Evolutionary conservation across 2,113 vertebrate species (phyloP).

Genomic region (Lagopus leucura): DNA sequence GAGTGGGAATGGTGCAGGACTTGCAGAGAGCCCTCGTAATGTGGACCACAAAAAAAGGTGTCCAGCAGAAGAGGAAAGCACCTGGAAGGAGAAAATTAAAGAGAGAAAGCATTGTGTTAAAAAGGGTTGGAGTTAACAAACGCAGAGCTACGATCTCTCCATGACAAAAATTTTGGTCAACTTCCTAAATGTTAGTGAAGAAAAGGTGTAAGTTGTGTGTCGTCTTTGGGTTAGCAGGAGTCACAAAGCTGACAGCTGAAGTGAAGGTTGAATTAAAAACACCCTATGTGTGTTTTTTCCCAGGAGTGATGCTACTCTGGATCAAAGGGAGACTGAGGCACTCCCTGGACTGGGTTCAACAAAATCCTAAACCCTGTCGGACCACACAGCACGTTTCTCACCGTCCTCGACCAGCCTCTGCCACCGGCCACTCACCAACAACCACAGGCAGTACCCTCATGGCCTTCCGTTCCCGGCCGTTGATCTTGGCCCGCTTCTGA

Average conservation of each 20-base stretch:
- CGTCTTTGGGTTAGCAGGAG: background rate
- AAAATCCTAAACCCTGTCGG: background rate
- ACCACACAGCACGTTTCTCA: fast-evolving
- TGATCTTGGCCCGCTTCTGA: slow-evolving; percentile 85
- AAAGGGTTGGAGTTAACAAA: background rate
- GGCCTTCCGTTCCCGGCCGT: slow-evolving; percentile 89
- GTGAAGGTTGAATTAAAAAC: background rate
- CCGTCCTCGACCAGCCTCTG: background rate
- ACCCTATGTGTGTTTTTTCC: fast-evolving
- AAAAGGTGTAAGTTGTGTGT: background rate
- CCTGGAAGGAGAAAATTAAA: slow-evolving; percentile 72
- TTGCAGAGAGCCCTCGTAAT: slow-evolving; percentile 86
- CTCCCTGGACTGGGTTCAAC: background rate
- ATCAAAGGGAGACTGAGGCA: background rate
- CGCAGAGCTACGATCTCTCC: background rate
- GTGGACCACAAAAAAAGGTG: slow-evolving; percentile 95
- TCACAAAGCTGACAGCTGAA: background rate
- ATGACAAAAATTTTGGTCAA: background rate
- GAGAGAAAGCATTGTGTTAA: background rate
- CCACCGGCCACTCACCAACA: slow-evolving; percentile 83
- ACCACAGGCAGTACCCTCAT: slow-evolving; percentile 93
- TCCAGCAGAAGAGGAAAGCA: slow-evolving; percentile 95
- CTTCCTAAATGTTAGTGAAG: background rate
- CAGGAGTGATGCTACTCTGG: background rate
- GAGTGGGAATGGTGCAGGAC: slow-evolving; percentile 81